Base-by-base conservation (phyloP, 2,113 vertebrate genomes). In the Gavialis gangeticus region DNA sequence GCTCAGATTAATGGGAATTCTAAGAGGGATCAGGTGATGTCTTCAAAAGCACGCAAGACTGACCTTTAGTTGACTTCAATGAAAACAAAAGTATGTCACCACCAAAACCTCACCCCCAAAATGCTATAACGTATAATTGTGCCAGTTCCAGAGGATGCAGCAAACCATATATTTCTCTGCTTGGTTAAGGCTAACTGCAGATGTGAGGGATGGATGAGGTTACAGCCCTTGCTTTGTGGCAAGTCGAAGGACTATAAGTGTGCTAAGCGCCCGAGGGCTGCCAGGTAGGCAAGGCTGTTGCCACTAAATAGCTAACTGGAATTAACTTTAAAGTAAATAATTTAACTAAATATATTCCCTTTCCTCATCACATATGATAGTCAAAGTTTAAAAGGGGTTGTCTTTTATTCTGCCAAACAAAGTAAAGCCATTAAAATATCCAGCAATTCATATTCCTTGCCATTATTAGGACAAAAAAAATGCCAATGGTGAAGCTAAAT, bases 21-120 rank as follows among this genome's bases (percentile, higher is more conserved):
- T 37, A 3, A 0, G 34, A 12, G 73, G 57, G 79, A 79, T 75
- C 12, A 28, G 34, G 12, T 10, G 19, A 5, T n/a, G 34, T 34
- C 59, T 89, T 62, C 84, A 69, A 59, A 17, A 9, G 5, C 1
- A 2, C 24, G 12, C 0, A 1, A 0, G 1, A 5, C 2, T 24
- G 58, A 5, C 73, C 16, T 34, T 7, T 25, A 8, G 56, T 27
- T 15, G 28, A 73, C 25, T 66, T 18, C 18, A 5, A 67, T 46
- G 46, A 46, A 46, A 46, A 46, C 46, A 46, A 46, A 46, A 46
- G 46, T 46, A 46, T 46, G 46, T 46, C 46, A 46, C 46, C 46
- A 46, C 46, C 46, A 12, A 27, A 22, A 60, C 8, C 21, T 22
- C 8, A 56, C 59, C 57, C 30, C 12, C 46, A 57, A 9, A 5